Evolutionary conservation across 2,797 vertebrate genomes (phyloP).

Genomic region (Pseudocheirus occidentalis): DNA sequence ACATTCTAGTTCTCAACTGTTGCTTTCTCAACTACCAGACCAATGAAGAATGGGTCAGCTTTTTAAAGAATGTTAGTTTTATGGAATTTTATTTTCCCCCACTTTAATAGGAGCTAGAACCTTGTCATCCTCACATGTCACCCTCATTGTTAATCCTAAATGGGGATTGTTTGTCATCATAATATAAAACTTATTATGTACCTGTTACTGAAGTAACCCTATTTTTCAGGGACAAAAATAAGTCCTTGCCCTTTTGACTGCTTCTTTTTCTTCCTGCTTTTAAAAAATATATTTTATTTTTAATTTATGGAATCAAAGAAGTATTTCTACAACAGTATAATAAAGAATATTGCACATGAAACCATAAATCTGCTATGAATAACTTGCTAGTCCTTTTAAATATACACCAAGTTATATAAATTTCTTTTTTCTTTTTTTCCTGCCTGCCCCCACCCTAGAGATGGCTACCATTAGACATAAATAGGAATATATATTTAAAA

Average conservation of each 20-base stretch:
- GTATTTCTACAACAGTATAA: too few species aligned
- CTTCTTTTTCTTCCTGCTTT: slow-evolving; percentile 16
- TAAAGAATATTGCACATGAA: too few species aligned
- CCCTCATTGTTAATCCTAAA: neutral
- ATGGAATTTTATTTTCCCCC: neutral
- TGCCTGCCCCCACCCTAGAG: too few species aligned
- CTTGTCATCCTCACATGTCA: neutral
- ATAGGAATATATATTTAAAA: too few species aligned
- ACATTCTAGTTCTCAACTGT: slow-evolving; percentile 11
- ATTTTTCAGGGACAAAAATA: slow-evolving; percentile 19
- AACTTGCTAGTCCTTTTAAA: too few species aligned
- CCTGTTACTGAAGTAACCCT: neutral
- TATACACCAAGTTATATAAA: too few species aligned
- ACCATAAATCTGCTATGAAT: too few species aligned
- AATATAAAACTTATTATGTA: slow-evolving; percentile 29
- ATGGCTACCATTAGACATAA: too few species aligned
- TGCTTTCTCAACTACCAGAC: slow-evolving; percentile 27
- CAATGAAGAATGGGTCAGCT: neutral
- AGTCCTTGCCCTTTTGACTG: neutral
- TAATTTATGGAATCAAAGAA: too few species aligned
- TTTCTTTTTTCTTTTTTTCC: too few species aligned
- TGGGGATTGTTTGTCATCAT: neutral
- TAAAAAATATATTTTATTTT: neutral
- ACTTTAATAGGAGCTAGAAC: neutral
- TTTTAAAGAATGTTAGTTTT: slow-evolving; percentile 35